Evolutionary conservation across 2,797 vertebrate species (phyloP), one percentile per base, ranked within the genome.

Genomic region (Coregonus suidteri): DNA sequence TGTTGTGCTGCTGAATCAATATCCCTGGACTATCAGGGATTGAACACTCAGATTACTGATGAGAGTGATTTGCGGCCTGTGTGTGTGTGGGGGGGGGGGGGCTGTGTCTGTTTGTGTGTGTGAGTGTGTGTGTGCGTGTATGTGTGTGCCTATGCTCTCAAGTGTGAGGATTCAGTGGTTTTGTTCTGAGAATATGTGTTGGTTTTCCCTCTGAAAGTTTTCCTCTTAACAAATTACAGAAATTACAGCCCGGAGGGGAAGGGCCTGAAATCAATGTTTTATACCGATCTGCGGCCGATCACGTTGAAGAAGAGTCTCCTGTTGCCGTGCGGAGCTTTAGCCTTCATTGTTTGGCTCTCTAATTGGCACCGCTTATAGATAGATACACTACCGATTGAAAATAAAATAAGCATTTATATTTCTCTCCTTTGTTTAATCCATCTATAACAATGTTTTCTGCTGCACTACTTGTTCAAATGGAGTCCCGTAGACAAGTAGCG

Each of bases 1-100:
- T 82, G 84, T 78, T 66, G 88, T 81, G 59, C 77, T 14, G 82
- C 79, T 82, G 83, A 90, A 93, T 93, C 92, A 87, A 93, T 93
- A 91, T 77, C 79, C 79, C 79, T 47, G 41, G 41, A 47, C 90
- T 81, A 88, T 86, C 86, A 79, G 84, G 79, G 88, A 68, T 81
- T 79, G 52, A 30, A 83, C 83, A 74, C 15, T 67, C 79, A 85
- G 84, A 84, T 90, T 89, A 89, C 90, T 88, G 88, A 92, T 92
- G 89, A 87, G 84, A 84, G 74, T 71, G 75, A 88, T 88, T 87
- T 83, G 66, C 68, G 52, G 75, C 47, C 30, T 75, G 35, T 35
- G 11, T 18, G 25, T 52, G 14, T 5, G 35, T 16, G 74, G 69
- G 41, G 4, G 34, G 34, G 34, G 34, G 37, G 37, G 37, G 37